A percentile compares a stretch with the other conserved stretches of the same genome.
Conservation (phyloP, 2,113 vertebrate species). For the Brachionichthys hirsutus region DNA sequence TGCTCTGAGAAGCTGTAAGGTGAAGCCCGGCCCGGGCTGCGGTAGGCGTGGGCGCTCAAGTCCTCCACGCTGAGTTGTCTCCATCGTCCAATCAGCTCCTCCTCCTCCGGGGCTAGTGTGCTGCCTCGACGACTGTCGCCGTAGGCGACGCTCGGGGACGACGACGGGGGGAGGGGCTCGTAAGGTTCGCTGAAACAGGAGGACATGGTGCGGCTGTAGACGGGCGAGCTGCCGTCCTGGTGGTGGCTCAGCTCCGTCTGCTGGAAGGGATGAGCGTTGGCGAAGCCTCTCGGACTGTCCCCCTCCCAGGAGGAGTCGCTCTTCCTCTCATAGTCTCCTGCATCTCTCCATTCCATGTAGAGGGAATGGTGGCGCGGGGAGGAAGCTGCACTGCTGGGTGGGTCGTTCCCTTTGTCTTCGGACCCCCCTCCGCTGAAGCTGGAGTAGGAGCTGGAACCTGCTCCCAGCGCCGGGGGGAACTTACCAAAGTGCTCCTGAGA, state of each 20-base stretch:
- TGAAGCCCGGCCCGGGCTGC: conserved; percentile 81
- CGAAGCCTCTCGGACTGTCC: conserved; percentile 83
- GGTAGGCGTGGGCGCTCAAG: conserved; percentile 86
- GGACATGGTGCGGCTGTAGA: conserved; percentile 87
- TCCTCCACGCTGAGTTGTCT: conserved; percentile 91
- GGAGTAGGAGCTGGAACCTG: conserved; percentile 93
- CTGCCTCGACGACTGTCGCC: conserved; percentile 84
- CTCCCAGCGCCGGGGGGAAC: conserved; percentile 82
- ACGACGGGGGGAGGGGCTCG: conserved; percentile 85
- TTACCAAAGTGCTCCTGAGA: conserved; percentile 87
- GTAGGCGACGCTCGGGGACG: conserved; percentile 84
- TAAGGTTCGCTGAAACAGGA: conserved; percentile 88
- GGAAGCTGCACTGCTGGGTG: conserved; percentile 86
- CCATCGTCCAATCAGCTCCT: conserved; percentile 88
- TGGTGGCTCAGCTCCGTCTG: conserved; percentile 82
- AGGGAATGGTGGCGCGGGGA: conserved; percentile 89
- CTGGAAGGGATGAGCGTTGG: conserved; percentile 80
- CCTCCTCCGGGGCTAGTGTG: conserved; percentile 81
- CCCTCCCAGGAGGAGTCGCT: conserved; percentile 85
- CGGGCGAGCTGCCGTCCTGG: conserved; percentile 83
- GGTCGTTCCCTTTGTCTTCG: conserved; percentile 88
- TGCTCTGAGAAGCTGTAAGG: conserved; percentile 92
- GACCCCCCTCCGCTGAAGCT: conserved; percentile 91
- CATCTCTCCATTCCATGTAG: conserved; percentile 90
- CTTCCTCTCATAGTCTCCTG: conserved; percentile 85